phyloP scores from a whole-genome alignment of 2,888 invertebrate species.

The Petrophora chlorosata region DNA sequence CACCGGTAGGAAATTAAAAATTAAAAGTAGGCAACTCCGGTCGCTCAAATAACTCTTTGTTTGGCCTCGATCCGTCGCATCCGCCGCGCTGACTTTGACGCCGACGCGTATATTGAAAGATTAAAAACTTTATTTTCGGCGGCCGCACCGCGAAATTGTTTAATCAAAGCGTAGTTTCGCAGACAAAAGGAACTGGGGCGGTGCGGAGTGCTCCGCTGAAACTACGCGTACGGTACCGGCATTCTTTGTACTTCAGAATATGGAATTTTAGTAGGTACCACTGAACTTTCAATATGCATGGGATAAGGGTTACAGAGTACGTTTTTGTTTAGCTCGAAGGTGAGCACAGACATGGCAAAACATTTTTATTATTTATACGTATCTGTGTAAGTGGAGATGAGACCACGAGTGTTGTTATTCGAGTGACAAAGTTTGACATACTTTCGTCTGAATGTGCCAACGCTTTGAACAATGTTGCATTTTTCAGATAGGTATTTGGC shows the following conservation, averaged over 20 bases:
- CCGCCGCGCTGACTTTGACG: conserved; percentile 13
- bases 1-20: conserved; percentile 21
- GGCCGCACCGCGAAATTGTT: conserved; percentile 42
- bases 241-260: not conserved
- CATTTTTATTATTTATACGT: not conserved
- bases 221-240: not conserved
- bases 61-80: conserved; percentile 26
- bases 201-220: not conserved
- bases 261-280: not conserved
- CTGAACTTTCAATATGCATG: not conserved
- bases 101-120: conserved; percentile 26
- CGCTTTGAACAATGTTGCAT: conserved; percentile 16
- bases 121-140: conserved; percentile 45
- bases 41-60: conserved; percentile 25
- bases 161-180: conserved; percentile 40
- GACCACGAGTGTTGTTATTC: not conserved
- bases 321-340: not conserved
- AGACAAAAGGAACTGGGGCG: conserved; percentile 36
- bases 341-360: not conserved
- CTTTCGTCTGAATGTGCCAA: conserved; percentile 3
- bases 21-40: conserved; percentile 18
- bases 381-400: not conserved
- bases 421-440: conserved; percentile 19
- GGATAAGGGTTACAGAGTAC: not conserved
- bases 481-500: conserved; percentile 18